Percentiles rank a stretch among this genome's conserved stretches.
These are phyloP conservation scores for Dendrocincla tyrannina DNA, from an alignment of 2,797 vertebrate genomes.

Conservation along the genomic window DNA sequence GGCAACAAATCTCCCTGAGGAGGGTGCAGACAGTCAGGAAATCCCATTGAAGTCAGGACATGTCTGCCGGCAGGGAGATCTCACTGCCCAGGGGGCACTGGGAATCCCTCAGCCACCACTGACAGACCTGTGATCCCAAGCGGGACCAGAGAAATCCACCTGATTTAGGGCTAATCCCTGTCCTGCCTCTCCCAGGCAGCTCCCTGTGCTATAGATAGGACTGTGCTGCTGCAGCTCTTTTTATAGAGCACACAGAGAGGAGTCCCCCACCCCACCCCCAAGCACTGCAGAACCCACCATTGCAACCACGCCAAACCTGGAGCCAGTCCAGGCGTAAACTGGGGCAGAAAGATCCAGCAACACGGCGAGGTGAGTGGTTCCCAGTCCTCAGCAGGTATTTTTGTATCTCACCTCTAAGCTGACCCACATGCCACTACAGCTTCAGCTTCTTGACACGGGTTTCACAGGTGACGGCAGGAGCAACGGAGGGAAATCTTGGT, in stretches of 20 bases:
- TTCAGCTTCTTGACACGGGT: neutral
- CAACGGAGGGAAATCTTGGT: neutral
- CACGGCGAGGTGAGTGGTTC: rapidly evolving
- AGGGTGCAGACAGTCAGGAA: neutral
- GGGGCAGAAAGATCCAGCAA: neutral
- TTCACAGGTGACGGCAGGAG: neutral
- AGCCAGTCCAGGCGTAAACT: neutral
- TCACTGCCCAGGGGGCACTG: rapidly evolving
- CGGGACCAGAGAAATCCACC: neutral
- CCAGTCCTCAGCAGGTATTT: neutral
- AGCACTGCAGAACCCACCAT: neutral
- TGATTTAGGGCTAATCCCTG: neutral
- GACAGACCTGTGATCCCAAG: neutral
- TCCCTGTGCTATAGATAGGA: constrained; percentile 32
- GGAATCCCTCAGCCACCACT: neutral
- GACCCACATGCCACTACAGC: neutral
- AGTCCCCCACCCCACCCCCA: neutral
- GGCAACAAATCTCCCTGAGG: neutral
- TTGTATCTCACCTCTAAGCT: neutral
- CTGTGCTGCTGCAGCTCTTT: neutral
- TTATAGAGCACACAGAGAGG: neutral
- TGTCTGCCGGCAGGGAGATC: neutral
- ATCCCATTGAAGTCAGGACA: neutral
- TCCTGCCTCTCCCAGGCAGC: neutral
- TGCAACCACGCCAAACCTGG: rapidly evolving